Evolutionary conservation across 2,888 invertebrate species (phyloP).

Genomic region (Rhamnusium bicolor): DNA sequence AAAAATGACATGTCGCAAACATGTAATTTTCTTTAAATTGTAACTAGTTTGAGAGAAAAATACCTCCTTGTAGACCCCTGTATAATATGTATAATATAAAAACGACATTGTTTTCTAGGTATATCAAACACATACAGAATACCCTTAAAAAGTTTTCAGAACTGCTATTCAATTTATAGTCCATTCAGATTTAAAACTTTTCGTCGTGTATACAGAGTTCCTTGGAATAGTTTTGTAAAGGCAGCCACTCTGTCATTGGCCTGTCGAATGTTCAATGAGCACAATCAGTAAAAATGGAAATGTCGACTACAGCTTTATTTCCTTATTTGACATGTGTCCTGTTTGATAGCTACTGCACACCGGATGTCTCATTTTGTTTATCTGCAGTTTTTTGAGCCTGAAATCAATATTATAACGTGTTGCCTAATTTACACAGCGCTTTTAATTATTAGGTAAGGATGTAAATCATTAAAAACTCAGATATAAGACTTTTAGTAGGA

Average conservation of each 20-base stretch:
- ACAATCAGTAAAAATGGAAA: slow-evolving; percentile 70
- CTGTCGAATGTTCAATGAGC: slow-evolving; percentile 71
- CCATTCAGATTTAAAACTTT: slow-evolving; percentile 30
- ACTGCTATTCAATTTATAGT: slow-evolving; percentile 26
- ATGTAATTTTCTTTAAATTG: too few relatives aligned
- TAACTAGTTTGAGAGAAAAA: too few relatives aligned
- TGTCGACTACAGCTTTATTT: slow-evolving; percentile 65
- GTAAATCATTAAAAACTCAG: too few relatives aligned
- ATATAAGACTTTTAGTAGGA: too few relatives aligned
- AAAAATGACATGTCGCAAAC: too few relatives aligned
- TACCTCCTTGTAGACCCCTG: too few relatives aligned
- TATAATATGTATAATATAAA: too few relatives aligned
- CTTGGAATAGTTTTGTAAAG: slow-evolving; percentile 51
- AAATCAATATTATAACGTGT: not conserved
- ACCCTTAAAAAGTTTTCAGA: not conserved
- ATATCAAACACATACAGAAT: not conserved
- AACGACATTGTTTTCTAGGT: too few relatives aligned
- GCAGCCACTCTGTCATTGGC: slow-evolving; percentile 69
- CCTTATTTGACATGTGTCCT: slow-evolving; percentile 67
- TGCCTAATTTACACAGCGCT: too few relatives aligned
- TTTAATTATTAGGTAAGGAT: too few relatives aligned
- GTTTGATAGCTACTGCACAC: slow-evolving; percentile 20
- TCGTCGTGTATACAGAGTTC: slow-evolving; percentile 29
- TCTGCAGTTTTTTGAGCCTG: not conserved
- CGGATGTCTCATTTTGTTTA: slow-evolving; percentile 29